phyloP scores from a whole-genome alignment of 2,888 invertebrate species.

The Cancer borealis region DNA sequence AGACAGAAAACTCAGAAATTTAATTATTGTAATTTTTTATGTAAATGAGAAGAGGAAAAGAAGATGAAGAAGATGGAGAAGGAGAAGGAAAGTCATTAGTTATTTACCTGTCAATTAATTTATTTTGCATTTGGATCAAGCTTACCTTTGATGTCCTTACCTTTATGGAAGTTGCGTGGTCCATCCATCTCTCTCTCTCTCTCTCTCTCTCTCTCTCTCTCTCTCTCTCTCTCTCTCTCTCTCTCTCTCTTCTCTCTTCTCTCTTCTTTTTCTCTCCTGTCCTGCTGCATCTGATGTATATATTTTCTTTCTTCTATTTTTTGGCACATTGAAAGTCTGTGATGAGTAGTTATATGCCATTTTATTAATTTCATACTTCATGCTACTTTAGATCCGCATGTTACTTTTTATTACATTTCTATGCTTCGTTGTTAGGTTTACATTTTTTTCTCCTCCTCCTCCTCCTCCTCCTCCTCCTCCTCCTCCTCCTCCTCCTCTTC shows the following conservation, averaged over 20 bases:
- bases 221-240: background rate
- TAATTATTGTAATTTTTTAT: background rate
- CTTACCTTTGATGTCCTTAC: constrained; percentile 22
- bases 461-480: background rate
- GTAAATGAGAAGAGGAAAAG: background rate
- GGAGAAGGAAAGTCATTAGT: background rate
- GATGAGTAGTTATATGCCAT: no score
- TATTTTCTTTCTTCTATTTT: background rate
- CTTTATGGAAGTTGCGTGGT: background rate
- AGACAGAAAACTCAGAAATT: background rate
- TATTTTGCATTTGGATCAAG: background rate
- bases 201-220: background rate
- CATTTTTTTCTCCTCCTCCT: background rate
- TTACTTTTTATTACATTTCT: background rate
- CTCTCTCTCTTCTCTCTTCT: background rate
- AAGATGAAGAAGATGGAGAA: background rate
- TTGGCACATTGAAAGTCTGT: no score
- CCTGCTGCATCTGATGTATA: background rate
- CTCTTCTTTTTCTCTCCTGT: background rate
- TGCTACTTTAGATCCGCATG: no score
- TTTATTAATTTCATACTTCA: background rate
- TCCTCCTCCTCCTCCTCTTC: background rate
- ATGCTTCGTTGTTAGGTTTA: background rate
- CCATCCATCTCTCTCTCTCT: background rate
- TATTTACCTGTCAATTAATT: constrained; percentile 28